A percentile compares a stretch with the other conserved stretches of the same genome.
Evolutionary conservation across 2,113 vertebrate genomes (phyloP).

Genomic region (Sciurus niger): DNA sequence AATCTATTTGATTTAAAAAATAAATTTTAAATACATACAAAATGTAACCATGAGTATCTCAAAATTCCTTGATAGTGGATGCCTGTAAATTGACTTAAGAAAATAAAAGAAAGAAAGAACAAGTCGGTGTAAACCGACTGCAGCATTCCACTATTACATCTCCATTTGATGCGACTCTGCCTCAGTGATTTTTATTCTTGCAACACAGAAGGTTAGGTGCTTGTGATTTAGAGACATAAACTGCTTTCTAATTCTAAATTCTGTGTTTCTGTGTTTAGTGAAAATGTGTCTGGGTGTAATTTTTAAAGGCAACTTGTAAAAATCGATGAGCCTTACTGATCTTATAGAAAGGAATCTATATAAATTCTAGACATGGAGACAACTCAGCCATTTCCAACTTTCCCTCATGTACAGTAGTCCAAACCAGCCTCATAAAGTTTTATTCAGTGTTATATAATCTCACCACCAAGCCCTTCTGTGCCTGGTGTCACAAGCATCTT

Average conservation of each 20-base stretch:
- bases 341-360: background rate
- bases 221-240: background rate
- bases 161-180: background rate
- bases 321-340: background rate
- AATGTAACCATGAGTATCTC: background rate
- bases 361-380: background rate
- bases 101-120: background rate
- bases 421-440: background rate
- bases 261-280: background rate
- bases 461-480: background rate
- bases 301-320: constrained; percentile 1
- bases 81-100: background rate
- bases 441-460: background rate
- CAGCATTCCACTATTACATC: background rate
- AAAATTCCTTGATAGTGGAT: background rate
- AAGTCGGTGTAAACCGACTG: background rate
- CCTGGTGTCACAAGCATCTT: background rate
- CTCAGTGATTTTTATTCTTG: background rate
- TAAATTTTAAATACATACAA: background rate
- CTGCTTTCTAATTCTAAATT: background rate
- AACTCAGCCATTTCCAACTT: background rate
- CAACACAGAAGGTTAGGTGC: background rate
- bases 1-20: constrained; percentile 34
- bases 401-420: background rate
- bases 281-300: background rate